phyloP scores from a whole-genome alignment of 2,797 vertebrate genomes.

The Clarias platycephalus region DNA sequence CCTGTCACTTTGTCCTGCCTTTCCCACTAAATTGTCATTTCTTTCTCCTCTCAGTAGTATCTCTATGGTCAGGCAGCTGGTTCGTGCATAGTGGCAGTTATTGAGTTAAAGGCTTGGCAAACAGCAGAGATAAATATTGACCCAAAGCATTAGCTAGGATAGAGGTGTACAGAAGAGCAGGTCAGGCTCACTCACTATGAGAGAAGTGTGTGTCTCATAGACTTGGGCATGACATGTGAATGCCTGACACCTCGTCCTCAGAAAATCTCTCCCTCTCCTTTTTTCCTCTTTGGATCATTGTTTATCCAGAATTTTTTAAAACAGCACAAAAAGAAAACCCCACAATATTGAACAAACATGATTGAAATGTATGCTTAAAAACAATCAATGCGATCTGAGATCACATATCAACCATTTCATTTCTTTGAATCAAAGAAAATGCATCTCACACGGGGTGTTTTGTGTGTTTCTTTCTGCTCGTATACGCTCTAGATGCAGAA shows the following conservation, averaged over 20 bases:
- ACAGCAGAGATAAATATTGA: constrained; percentile 42
- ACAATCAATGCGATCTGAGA: neutral
- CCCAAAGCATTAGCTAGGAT: neutral
- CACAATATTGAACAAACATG: neutral
- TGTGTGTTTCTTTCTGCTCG: constrained; percentile 16
- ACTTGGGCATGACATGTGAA: neutral
- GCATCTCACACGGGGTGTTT: neutral
- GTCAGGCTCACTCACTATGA: constrained; percentile 15
- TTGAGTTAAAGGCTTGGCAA: constrained; percentile 36
- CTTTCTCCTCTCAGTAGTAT: neutral
- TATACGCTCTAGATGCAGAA: neutral
- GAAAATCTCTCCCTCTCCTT: neutral
- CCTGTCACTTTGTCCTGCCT: neutral
- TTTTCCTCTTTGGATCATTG: neutral
- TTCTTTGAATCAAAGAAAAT: neutral
- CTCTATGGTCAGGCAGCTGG: neutral
- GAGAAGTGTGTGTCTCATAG: constrained; percentile 7
- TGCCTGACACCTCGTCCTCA: neutral
- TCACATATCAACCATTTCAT: neutral
- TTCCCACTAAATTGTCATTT: neutral
- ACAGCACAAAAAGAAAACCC: neutral
- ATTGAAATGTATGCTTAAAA: neutral
- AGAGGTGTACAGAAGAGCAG: constrained; percentile 30
- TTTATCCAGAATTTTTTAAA: neutral
- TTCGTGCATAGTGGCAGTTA: constrained; percentile 1